Conservation (phyloP, 2,797 vertebrate genomes). For the Heterohyrax brucei region DNA sequence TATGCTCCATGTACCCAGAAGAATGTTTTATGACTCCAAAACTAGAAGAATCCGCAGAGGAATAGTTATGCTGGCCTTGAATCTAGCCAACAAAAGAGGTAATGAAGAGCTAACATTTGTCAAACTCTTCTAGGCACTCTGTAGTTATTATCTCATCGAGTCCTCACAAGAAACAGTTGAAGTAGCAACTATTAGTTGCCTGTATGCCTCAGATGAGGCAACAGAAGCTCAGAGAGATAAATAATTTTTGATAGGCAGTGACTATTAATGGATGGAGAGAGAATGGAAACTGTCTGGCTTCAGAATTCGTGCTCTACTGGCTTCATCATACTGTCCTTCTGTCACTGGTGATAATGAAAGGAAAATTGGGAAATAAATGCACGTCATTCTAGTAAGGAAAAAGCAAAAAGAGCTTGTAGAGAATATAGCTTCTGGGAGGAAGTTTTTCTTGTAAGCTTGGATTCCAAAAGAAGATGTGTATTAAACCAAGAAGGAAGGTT, state of each 20-base stretch:
- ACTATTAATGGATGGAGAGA: neutral
- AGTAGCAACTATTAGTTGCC: neutral
- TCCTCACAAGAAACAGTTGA: neutral
- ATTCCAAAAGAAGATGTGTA: neutral
- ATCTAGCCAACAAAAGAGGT: conserved; percentile 9
- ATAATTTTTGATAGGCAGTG: neutral
- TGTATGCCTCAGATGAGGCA: neutral
- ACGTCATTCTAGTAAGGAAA: neutral
- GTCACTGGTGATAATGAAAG: neutral
- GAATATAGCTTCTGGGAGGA: neutral
- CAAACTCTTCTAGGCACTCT: neutral
- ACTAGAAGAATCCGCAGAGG: neutral
- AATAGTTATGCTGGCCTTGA: neutral
- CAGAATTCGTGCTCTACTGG: neutral
- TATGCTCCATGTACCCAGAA: conserved; percentile 4
- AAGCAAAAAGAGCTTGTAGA: neutral
- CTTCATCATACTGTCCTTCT: neutral
- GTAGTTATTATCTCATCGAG: neutral
- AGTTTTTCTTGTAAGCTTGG: neutral
- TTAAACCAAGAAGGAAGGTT: neutral
- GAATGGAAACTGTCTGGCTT: neutral
- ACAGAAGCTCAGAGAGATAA: neutral
- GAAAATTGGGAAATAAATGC: neutral
- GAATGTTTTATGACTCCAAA: conserved; percentile 32
- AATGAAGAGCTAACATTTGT: neutral